Percentiles rank a stretch among this genome's conserved stretches.
Evolutionary conservation across 2,888 invertebrate genomes (phyloP).

Genomic region (Megalurothrips usitatus): DNA sequence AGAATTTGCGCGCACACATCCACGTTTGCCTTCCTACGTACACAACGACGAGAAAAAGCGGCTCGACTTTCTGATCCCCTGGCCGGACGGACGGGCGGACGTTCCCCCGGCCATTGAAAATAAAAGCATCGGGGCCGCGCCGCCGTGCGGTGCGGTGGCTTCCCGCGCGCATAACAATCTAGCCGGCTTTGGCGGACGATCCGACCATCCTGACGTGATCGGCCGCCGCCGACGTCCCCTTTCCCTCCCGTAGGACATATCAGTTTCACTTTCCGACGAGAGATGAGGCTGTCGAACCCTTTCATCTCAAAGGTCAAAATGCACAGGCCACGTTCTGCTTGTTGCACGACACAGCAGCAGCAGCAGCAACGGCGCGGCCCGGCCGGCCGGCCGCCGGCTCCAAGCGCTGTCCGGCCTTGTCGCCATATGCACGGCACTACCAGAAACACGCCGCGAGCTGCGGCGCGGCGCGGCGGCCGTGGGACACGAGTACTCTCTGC

Average conservation of each 20-base stretch:
- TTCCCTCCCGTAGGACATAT: no score
- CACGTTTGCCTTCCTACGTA: no score
- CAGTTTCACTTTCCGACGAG: slow-evolving; percentile 16
- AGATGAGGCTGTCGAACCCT: background rate
- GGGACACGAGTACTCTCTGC: background rate
- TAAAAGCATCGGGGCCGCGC: no score
- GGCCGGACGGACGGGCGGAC: background rate
- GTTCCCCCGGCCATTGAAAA: no score
- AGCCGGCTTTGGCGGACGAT: no score
- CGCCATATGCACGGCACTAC: no score
- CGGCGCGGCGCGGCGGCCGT: background rate
- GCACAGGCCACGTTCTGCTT: background rate
- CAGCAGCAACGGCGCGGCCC: background rate
- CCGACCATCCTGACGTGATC: background rate
- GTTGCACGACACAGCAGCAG: background rate
- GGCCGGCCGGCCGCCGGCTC: background rate
- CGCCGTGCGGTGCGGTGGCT: background rate
- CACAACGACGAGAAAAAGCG: no score
- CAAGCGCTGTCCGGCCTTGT: background rate
- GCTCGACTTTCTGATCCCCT: background rate
- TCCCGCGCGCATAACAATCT: background rate
- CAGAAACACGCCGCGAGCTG: background rate
- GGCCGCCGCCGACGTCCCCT: no score
- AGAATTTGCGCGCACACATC: no score
- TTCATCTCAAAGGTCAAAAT: slow-evolving; percentile 20